Conservation (phyloP, 1,140 invertebrate genomes). For the Dendrolimus punctatus region DNA sequence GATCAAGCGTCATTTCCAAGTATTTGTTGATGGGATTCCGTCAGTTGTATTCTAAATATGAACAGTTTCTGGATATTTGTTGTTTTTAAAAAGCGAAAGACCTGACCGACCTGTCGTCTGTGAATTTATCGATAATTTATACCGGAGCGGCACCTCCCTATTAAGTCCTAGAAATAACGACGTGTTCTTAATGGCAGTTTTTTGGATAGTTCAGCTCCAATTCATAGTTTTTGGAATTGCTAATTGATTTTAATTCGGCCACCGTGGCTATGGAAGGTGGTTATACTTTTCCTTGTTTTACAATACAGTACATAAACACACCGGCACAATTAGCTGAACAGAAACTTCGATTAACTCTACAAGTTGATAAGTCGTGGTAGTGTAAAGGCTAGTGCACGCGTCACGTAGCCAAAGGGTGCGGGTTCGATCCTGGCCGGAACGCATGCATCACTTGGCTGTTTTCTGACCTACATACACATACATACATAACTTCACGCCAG, state of each 20-base stretch:
- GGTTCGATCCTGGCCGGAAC: too few species aligned
- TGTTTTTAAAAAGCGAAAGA: background rate
- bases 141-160: constrained; percentile 16
- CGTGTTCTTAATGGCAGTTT: constrained; percentile 5
- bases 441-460: too few species aligned
- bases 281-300: constrained; percentile 8
- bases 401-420: too few species aligned
- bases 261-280: constrained; percentile 7
- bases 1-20: constrained; percentile 31
- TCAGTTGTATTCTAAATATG: constrained; percentile 24
- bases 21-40: constrained; percentile 33
- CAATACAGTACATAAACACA: background rate
- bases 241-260: constrained; percentile 1
- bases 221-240: constrained; percentile 13
- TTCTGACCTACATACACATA: too few species aligned
- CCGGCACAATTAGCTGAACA: too few species aligned
- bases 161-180: constrained; percentile 14
- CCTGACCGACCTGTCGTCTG: constrained; percentile 33
- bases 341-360: too few species aligned
- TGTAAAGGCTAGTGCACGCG: too few species aligned
- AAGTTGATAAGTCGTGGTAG: too few species aligned
- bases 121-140: constrained; percentile 45
- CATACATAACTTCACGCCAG: too few species aligned
- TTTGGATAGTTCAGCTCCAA: constrained; percentile 6
- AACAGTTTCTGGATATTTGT: constrained; percentile 16